Conservation (phyloP, 2,888 invertebrate genomes). For the Pyralis farinalis region DNA sequence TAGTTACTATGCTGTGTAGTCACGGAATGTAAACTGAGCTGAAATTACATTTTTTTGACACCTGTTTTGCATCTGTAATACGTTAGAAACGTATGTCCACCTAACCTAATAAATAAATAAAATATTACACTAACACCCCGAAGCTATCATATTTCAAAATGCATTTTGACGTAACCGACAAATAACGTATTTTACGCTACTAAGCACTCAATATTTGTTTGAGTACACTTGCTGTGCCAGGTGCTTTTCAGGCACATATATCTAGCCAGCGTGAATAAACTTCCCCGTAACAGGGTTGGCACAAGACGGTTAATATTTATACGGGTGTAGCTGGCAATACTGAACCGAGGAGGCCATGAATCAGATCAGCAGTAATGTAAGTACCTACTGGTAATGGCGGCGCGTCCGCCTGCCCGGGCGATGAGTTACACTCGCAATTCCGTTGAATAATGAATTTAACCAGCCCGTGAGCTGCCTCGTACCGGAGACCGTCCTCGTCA, state of each 20-base stretch:
- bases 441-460: conserved; percentile 50
- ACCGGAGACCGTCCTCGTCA: conserved; percentile 23
- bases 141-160: too few species aligned
- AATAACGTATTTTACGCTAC: too few species aligned
- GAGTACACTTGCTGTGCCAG: too few species aligned
- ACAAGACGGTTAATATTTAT: conserved; percentile 8
- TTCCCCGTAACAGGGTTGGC: not conserved
- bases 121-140: too few species aligned
- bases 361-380: conserved; percentile 33
- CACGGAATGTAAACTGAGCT: too few species aligned
- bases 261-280: not conserved
- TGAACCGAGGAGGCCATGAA: conserved; percentile 25
- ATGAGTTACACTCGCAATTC: conserved; percentile 48
- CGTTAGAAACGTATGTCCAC: too few species aligned
- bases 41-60: too few species aligned
- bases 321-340: conserved; percentile 5
- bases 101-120: too few species aligned
- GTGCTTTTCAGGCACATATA: not conserved
- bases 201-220: too few species aligned
- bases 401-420: conserved; percentile 21
- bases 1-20: too few species aligned
- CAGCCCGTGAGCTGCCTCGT: conserved; percentile 28
- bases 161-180: too few species aligned
- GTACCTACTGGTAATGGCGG: conserved; percentile 25
- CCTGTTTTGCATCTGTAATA: too few species aligned